These are phyloP conservation scores for Neoseiulus cucumeris DNA, from an alignment of 1,140 invertebrate genomes.

Conservation along the genomic window DNA sequence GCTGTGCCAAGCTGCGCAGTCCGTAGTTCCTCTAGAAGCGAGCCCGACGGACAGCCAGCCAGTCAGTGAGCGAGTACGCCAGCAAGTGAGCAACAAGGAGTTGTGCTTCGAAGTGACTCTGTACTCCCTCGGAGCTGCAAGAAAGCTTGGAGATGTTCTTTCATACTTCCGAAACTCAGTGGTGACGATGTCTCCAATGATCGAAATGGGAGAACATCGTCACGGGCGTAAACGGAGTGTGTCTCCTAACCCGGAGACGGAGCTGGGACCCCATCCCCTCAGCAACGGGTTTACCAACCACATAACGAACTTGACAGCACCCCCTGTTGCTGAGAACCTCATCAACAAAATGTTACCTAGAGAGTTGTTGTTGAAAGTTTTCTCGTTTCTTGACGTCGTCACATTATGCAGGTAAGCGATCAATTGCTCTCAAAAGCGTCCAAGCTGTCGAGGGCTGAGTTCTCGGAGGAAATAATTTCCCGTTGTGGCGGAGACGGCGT, in stretches of 20 bases:
- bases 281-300: no score
- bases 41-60: no score
- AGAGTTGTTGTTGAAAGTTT: constrained; percentile 52
- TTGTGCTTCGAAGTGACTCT: no score
- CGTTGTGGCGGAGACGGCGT: no score
- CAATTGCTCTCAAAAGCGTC: neutral
- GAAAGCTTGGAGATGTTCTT: no score
- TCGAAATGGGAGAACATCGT: neutral
- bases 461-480: neutral
- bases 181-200: neutral
- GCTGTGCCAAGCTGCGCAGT: no score
- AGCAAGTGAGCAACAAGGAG: no score
- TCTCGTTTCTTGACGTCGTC: constrained; percentile 12
- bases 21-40: no score
- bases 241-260: neutral
- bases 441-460: neutral
- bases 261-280: no score
- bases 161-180: no score
- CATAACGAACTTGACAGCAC: constrained; percentile 12
- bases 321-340: constrained; percentile 49
- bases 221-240: neutral
- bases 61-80: no score
- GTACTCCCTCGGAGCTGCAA: no score
- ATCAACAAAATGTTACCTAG: constrained; percentile 92
- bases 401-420: constrained; percentile 10